Percentiles rank a stretch among this genome's conserved stretches.
phyloP scores from a whole-genome alignment of 2,113 vertebrate species.

The Ciconia maguari region DNA sequence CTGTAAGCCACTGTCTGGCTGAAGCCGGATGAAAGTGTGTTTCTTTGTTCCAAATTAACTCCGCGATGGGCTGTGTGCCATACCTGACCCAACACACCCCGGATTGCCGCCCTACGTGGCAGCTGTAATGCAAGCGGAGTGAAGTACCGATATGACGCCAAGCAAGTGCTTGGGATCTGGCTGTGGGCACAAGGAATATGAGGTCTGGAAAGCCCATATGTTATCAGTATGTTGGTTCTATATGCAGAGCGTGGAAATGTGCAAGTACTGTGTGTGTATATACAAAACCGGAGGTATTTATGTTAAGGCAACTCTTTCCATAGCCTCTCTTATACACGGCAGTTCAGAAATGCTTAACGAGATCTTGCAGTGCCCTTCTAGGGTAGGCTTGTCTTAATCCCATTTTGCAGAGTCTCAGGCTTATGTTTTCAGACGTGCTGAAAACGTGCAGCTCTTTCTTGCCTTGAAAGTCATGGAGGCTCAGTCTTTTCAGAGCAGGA shows the following conservation, averaged over 20 bases:
- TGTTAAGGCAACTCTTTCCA: not conserved
- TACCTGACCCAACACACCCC: rapidly evolving
- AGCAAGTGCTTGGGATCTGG: not conserved
- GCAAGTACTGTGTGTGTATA: not conserved
- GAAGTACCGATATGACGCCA: not conserved
- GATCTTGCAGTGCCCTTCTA: not conserved
- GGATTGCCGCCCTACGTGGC: rapidly evolving
- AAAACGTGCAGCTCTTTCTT: not conserved
- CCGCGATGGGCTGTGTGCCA: not conserved
- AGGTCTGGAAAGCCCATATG: not conserved
- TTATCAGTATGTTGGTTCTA: not conserved
- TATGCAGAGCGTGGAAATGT: not conserved
- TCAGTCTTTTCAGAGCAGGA: not conserved
- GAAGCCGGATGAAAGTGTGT: not conserved
- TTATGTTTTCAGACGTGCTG: not conserved
- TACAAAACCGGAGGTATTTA: not conserved
- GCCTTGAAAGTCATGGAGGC: not conserved
- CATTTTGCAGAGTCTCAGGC: slow-evolving; percentile 21
- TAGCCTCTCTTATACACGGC: not conserved
- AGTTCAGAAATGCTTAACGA: not conserved
- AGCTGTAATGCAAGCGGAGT: not conserved
- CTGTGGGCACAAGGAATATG: not conserved
- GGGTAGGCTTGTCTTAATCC: slow-evolving; percentile 28
- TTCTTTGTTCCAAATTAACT: not conserved
- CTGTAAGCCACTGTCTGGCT: not conserved